These are phyloP conservation scores for Brenthis daphne DNA, from an alignment of 2,888 invertebrate species.

Conservation along the genomic window DNA sequence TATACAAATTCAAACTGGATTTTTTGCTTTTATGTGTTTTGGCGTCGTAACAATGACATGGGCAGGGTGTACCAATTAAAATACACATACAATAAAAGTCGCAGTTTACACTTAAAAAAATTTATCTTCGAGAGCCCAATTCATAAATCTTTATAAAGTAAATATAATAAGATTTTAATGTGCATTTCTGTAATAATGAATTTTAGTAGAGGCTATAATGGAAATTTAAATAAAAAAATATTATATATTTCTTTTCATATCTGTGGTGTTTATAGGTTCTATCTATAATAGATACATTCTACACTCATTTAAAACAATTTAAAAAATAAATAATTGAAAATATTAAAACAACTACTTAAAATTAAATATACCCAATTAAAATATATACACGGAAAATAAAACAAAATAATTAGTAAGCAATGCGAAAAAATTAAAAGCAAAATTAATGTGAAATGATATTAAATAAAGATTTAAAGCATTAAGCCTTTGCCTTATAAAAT, in stretches of 20 bases:
- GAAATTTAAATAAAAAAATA: no score
- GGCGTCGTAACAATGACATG: background rate
- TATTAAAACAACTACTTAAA: background rate
- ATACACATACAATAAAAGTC: no score
- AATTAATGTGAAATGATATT: background rate
- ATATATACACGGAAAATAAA: background rate
- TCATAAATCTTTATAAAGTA: no score
- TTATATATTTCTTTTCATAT: no score
- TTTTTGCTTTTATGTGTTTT: constrained; percentile 7
- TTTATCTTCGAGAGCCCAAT: no score
- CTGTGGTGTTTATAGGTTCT: background rate
- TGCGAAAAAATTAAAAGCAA: background rate
- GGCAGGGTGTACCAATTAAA: background rate
- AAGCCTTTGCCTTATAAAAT: background rate
- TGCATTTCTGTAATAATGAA: no score
- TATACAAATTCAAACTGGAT: background rate
- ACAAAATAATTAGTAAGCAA: background rate
- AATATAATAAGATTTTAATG: no score
- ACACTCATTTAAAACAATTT: background rate
- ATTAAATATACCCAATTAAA: background rate
- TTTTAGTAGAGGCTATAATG: no score
- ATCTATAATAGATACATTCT: background rate
- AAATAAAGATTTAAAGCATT: background rate
- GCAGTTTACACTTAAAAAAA: no score
- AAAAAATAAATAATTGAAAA: background rate